Conservation (phyloP, 2,113 vertebrate species). For the Ciconia boyciana region DNA sequence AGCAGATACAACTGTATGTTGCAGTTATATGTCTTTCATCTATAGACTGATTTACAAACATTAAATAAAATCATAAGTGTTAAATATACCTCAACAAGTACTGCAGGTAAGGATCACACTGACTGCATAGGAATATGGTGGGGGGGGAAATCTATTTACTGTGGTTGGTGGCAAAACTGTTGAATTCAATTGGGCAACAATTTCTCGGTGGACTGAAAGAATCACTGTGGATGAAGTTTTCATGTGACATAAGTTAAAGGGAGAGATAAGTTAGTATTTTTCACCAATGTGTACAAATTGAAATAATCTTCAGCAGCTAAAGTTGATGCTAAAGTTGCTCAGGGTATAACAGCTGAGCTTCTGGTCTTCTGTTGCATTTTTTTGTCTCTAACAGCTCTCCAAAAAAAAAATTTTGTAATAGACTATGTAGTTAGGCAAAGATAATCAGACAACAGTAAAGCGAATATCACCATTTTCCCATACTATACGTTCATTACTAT, state of each 20-base stretch:
- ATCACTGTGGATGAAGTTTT: background rate
- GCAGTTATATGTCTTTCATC: background rate
- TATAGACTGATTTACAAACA: background rate
- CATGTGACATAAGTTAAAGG: background rate
- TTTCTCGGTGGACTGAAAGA: background rate
- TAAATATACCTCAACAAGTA: background rate
- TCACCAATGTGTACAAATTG: background rate
- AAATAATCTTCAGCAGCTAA: background rate
- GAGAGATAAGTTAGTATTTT: background rate
- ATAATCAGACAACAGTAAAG: background rate
- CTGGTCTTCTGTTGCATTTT: background rate
- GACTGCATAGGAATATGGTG: background rate
- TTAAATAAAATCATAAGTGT: background rate
- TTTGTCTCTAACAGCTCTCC: background rate
- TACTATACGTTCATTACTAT: background rate
- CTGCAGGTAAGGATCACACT: background rate
- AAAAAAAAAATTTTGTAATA: background rate
- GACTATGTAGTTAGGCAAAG: background rate
- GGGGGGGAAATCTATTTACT: background rate
- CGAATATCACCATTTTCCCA: background rate
- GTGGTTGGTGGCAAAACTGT: background rate
- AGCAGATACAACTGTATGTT: background rate
- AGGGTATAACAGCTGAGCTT: background rate
- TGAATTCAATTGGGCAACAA: background rate
- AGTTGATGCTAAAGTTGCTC: background rate